These are phyloP conservation scores for Falco punctatus DNA, from an alignment of 2,113 vertebrate species.

Conservation along the genomic window DNA sequence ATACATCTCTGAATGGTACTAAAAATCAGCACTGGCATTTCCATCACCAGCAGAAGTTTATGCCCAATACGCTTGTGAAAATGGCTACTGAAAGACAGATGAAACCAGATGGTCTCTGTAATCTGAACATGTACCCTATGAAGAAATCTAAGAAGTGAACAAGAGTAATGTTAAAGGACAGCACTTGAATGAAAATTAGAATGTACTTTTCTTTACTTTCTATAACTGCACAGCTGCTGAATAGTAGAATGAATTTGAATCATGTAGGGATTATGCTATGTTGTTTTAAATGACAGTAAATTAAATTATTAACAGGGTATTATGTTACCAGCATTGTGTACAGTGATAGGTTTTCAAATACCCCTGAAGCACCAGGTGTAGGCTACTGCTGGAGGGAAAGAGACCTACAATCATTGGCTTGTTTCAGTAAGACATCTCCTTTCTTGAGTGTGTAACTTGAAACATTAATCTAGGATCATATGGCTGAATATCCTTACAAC, in stretches of 20 bases:
- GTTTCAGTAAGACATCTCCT: neutral
- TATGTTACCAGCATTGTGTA: neutral
- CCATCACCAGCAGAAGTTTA: neutral
- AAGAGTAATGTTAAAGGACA: neutral
- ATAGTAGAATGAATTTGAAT: neutral
- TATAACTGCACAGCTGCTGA: neutral
- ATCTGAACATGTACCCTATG: neutral
- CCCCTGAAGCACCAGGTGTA: neutral
- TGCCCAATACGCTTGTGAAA: neutral
- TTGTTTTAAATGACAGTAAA: neutral
- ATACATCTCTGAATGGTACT: neutral
- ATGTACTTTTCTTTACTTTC: neutral
- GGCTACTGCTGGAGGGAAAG: neutral
- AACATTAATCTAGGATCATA: neutral
- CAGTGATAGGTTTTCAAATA: neutral
- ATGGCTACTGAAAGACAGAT: neutral
- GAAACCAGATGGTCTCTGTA: neutral
- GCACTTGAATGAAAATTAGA: neutral
- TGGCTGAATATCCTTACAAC: neutral
- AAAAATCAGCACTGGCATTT: neutral
- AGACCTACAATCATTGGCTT: neutral
- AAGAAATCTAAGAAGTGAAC: neutral
- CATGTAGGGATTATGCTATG: neutral
- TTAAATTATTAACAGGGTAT: neutral
- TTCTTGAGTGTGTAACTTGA: neutral